Base-by-base conservation (phyloP, 2,888 invertebrate species). In the Cheilosia urbana region DNA sequence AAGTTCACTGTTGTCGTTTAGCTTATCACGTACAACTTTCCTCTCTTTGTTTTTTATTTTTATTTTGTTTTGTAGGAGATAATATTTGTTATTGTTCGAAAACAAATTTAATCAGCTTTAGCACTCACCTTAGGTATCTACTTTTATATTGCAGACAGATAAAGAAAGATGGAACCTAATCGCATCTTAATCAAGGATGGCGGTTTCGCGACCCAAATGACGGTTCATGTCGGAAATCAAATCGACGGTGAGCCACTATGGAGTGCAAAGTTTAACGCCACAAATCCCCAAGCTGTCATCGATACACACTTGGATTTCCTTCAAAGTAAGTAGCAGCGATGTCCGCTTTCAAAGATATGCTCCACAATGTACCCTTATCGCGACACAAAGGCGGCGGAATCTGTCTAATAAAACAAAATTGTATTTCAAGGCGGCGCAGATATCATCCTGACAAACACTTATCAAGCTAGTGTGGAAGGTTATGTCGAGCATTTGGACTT, bases 241-340 rank as follows among this genome's bases (percentile, higher is more conserved):
- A 95, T 97, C 77, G 96, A 97, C 90, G 96, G 96, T 0, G 97
- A 98, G 91, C 97, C 97, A 0, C 92, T 98, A 40, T 98, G 98
- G 98, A 97, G 97, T 89, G 96, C 97, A 5, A 94, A 96, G 78
- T 96, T 97, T 89, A 93, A 98, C 84, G 94, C 95, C 76, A 96
- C 96, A 1, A 94, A 97, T 91, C 96, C 96, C 2, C 94, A 96
- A 15, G 96, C 96, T 66, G 95, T 98, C 68, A 94, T 96, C 85
- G 94, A 95, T 88, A 96, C 96, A 0, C 98, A 98, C 92, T 93
- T 96, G 89, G 97, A 96, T 90, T 97, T 96, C 91, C 92, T 97
- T 58, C 94, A 95, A 93, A 96, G 96, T 96, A 83, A 89, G 90
- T 88, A 40, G 4, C 37, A 37, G 42, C 51, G 13, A 34, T 15